A percentile compares a stretch with the other conserved stretches of the same genome.
phyloP scores from a whole-genome alignment of 2,888 invertebrate species.

The Eilema depressum region DNA sequence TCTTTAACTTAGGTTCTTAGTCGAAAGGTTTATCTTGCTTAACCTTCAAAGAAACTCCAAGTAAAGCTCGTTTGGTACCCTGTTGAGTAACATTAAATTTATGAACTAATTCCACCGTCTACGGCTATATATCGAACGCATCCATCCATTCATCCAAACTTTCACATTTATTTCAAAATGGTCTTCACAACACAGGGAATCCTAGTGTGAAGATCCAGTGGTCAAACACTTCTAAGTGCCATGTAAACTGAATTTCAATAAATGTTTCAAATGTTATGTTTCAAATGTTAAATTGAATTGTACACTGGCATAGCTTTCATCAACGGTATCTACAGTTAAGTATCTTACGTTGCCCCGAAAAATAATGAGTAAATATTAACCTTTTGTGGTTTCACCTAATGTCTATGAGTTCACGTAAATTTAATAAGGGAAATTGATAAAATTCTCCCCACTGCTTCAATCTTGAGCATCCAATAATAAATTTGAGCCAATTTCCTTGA shows the following conservation, averaged over 20 bases:
- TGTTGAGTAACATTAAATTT: too few relatives aligned
- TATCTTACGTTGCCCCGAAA: not conserved
- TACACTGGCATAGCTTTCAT: not conserved
- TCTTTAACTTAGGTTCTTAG: too few relatives aligned
- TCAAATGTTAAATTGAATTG: not conserved
- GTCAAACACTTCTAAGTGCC: too few relatives aligned
- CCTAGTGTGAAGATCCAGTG: too few relatives aligned
- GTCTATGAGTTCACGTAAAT: slow-evolving; percentile 32
- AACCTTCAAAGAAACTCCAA: too few relatives aligned
- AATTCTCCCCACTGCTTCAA: slow-evolving; percentile 37
- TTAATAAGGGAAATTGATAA: slow-evolving; percentile 47
- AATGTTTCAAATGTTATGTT: too few relatives aligned
- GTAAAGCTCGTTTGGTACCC: too few relatives aligned
- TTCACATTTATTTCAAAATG: not conserved
- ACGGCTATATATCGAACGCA: not conserved
- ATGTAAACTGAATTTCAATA: too few relatives aligned
- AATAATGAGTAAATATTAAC: not conserved
- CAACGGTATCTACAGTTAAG: not conserved
- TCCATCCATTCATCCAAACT: not conserved
- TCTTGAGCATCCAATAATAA: slow-evolving; percentile 51
- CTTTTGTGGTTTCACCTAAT: slow-evolving; percentile 17
- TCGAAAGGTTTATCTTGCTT: too few relatives aligned
- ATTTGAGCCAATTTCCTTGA: slow-evolving; percentile 62
- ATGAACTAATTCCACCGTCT: not conserved
- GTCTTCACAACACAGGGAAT: too few relatives aligned